Base-by-base conservation (phyloP, 2,797 vertebrate species). In the Ptychobarbus kaznakovi region DNA sequence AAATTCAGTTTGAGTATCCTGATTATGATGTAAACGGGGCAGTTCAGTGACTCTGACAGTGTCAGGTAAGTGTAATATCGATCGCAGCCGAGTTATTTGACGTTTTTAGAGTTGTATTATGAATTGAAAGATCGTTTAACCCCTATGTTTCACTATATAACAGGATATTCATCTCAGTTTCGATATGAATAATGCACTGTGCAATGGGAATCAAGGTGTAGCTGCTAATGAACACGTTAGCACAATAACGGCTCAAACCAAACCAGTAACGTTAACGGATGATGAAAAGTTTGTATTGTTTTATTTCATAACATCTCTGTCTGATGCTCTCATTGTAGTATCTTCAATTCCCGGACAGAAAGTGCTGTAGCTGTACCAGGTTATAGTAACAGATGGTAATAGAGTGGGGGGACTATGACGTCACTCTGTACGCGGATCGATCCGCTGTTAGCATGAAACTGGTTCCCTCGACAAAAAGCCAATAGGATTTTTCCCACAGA, bases 11-110 rank as follows among this genome's bases (percentile, higher is more conserved):
- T 32, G 4, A 42, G 20, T 10, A 20, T 51, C 7, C 11, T 44
- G 56, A 85, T 68, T 73, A 90, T 90, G 86, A 61, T 87, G 89
- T 86, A 81, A 83, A 58, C 44, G 10, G 81, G 82, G 22, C 35
- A 77, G 49, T 80, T 76, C n/a, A 46, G 79, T 65, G n/a, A 68
- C 35, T 65, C 35, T 65, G 66, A 80, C 72, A 85, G 82, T 81
- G 42, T 80, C 81, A 53, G 83, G 84, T 79, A 81, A 74, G 83
- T 85, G 51, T 74, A 74, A 69, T 72, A 70, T 72, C 28, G 38
- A 76, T 15, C 58, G 28, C 15, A 22, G 53, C 69, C 49, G 15
- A 77, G 80, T 85, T 82, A 85, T 82, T 70, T 78, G 79, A 51
- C 72, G 1, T 51, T 35, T 49, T 69, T 2, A 4, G 18, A 22